These are phyloP conservation scores for Mylabris sibirica DNA, from an alignment of 2,888 invertebrate genomes.

Conservation along the genomic window DNA sequence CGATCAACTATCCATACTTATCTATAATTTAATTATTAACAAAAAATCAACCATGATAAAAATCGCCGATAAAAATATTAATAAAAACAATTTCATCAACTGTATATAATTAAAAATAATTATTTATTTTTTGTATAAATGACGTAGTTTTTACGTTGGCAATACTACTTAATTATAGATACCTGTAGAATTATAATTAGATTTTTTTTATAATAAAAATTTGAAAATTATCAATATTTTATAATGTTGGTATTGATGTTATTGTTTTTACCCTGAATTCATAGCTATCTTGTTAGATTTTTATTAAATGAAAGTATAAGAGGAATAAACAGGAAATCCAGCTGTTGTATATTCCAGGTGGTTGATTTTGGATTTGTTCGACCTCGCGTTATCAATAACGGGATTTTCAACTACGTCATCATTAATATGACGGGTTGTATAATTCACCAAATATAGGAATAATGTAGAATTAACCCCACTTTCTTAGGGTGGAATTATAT, in stretches of 20 bases:
- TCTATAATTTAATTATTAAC: background rate
- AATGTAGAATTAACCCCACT: background rate
- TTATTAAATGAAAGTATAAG: background rate
- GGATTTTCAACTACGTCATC: constrained; percentile 47
- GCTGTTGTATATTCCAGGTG: constrained; percentile 5
- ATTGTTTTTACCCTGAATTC: background rate
- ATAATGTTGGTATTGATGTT: background rate
- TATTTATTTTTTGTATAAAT: background rate
- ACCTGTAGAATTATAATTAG: background rate
- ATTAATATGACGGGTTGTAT: background rate
- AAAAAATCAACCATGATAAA: background rate
- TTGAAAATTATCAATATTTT: background rate
- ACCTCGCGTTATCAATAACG: background rate
- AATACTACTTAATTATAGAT: background rate
- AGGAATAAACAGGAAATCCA: background rate
- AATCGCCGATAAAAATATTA: no score
- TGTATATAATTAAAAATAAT: background rate
- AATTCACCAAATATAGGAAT: no score
- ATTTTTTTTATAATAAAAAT: no score
- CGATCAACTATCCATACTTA: background rate
- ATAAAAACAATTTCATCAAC: background rate
- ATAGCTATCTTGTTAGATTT: constrained; percentile 5
- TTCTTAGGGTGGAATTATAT: background rate
- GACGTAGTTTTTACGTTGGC: background rate
- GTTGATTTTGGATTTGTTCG: constrained; percentile 3